These are phyloP conservation scores for Apodemia duryi DNA, from an alignment of 2,888 invertebrate species.

Conservation along the genomic window DNA sequence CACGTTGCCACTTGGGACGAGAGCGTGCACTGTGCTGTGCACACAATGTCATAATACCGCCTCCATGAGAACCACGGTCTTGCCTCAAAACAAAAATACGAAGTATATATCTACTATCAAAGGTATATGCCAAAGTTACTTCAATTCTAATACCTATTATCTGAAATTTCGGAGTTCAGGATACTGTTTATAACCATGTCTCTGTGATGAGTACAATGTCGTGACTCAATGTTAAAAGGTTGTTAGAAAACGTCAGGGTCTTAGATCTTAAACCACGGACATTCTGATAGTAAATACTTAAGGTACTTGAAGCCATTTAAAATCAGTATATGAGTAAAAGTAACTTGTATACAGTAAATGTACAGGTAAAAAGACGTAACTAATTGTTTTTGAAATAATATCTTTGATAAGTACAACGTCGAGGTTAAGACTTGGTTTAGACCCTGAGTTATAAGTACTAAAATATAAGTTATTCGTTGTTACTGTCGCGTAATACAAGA, in stretches of 20 bases:
- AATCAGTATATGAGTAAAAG: neutral
- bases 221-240: neutral
- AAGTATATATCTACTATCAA: too few relatives aligned
- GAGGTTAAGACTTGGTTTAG: neutral
- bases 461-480: neutral
- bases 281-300: neutral
- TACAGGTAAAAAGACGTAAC: neutral
- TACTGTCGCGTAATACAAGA: neutral
- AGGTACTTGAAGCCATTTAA: neutral
- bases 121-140: too few relatives aligned
- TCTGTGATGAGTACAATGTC: neutral
- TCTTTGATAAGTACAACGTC: neutral
- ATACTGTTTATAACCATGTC: neutral
- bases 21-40: neutral
- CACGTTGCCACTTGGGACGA: neutral
- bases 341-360: neutral
- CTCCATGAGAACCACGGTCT: neutral
- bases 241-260: neutral
- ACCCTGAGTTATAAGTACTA: neutral
- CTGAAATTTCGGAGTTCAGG: neutral
- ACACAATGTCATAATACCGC: neutral
- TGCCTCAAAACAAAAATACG: neutral
- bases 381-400: neutral
- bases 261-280: slow-evolving; percentile 2
- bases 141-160: neutral